Evolutionary conservation across 2,113 vertebrate genomes (phyloP).

Genomic region (Parus major): DNA sequence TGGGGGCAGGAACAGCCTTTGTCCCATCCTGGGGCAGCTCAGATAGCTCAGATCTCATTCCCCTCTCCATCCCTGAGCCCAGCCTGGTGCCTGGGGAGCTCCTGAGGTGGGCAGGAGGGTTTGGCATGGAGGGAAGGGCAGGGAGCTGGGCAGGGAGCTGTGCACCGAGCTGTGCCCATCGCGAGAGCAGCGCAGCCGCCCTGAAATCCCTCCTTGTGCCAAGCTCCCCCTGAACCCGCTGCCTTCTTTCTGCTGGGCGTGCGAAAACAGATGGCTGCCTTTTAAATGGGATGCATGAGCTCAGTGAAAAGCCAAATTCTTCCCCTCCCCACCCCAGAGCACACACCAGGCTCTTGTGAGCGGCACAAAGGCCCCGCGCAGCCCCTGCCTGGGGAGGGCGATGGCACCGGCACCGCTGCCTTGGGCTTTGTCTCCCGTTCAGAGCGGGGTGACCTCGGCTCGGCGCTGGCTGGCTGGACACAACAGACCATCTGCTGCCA

Average conservation of each 20-base stretch:
- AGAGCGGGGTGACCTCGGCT: background rate
- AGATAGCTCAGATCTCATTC: background rate
- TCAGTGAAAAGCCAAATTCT: constrained; percentile 37
- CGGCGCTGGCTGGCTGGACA: background rate
- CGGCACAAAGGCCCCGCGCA: background rate
- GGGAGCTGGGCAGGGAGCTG: background rate
- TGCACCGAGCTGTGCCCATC: background rate
- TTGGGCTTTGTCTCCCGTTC: background rate
- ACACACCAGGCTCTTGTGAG: constrained; percentile 4
- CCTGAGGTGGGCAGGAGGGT: background rate
- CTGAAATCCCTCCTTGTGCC: background rate
- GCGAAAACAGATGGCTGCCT: constrained; percentile 48
- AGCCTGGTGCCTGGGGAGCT: background rate
- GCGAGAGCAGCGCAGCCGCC: background rate
- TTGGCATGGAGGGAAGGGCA: background rate
- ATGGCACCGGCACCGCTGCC: background rate
- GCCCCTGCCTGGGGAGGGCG: background rate
- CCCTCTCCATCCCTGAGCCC: no score
- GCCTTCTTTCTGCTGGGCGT: constrained; percentile 51
- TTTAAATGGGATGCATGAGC: background rate
- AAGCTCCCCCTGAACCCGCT: constrained; percentile 29
- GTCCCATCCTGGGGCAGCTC: background rate
- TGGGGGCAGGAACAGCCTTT: fast-evolving
- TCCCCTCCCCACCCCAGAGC: background rate
- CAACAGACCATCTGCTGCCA: constrained; percentile 37